These are phyloP conservation scores for Chromobotia macracanthus DNA, from an alignment of 2,797 vertebrate genomes.

Conservation along the genomic window DNA sequence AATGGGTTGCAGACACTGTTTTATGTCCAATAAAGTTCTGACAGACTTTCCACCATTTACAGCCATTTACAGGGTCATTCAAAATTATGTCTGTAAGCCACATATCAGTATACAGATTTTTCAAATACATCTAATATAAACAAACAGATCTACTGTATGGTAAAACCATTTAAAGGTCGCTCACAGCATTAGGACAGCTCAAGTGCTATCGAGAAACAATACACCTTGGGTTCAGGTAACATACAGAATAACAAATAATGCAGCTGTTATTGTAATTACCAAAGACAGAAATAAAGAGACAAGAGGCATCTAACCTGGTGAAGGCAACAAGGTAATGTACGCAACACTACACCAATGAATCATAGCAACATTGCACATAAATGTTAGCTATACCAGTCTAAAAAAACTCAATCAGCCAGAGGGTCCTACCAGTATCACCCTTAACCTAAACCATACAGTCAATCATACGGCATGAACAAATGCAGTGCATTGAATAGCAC, in stretches of 20 bases:
- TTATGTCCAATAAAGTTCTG: background rate
- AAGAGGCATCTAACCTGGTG: conserved; percentile 48
- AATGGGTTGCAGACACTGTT: background rate
- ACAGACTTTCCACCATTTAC: conserved; percentile 23
- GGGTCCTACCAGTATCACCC: conserved; percentile 39
- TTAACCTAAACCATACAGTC: conserved; percentile 50
- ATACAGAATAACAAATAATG: conserved; percentile 68
- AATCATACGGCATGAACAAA: conserved; percentile 19
- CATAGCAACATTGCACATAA: conserved; percentile 1
- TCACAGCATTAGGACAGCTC: conserved; percentile 38
- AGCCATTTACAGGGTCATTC: conserved; percentile 31
- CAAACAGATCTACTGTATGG: conserved; percentile 12
- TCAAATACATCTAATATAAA: conserved; percentile 52
- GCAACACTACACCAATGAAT: conserved; percentile 17
- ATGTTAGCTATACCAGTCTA: conserved; percentile 39
- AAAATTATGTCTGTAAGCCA: conserved; percentile 21
- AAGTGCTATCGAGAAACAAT: conserved; percentile 52
- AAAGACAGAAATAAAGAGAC: conserved; percentile 52
- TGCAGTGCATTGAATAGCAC: conserved; percentile 41
- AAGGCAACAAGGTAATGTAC: conserved; percentile 42
- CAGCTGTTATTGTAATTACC: conserved; percentile 59
- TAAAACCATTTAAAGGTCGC: conserved; percentile 18
- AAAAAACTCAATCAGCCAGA: conserved; percentile 28
- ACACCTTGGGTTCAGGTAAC: conserved; percentile 60
- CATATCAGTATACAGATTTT: conserved; percentile 11